Conservation (phyloP, 2,797 vertebrate species). For the Oceanodroma leucorhoa region DNA sequence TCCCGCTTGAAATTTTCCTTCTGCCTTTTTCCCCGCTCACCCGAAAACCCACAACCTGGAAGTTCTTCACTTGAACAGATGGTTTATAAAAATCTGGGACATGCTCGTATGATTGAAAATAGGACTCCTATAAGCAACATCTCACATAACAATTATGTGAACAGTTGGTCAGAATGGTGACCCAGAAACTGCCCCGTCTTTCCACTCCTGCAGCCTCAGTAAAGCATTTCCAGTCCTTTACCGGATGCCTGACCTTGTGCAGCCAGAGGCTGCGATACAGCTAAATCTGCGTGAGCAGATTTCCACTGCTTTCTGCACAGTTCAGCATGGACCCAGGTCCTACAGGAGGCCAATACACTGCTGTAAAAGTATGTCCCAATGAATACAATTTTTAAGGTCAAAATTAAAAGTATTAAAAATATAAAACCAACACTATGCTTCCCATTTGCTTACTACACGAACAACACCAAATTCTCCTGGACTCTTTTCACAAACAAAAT, state of each 20-base stretch:
- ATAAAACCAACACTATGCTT: not conserved
- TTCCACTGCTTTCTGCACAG: not conserved
- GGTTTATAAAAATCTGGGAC: constrained; percentile 57
- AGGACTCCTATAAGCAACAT: constrained; percentile 48
- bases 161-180: constrained; percentile 47
- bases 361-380: accelerated
- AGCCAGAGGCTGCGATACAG: not conserved
- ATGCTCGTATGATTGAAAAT: not conserved
- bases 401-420: not conserved
- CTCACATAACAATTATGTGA: constrained; percentile 34
- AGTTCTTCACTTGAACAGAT: constrained; percentile 57
- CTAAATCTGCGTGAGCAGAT: not conserved
- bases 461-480: not conserved
- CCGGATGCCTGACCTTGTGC: not conserved
- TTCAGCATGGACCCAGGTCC: not conserved
- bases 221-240: not conserved
- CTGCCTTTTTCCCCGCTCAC: not conserved
- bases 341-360: accelerated
- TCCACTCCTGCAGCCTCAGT: not conserved
- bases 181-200: constrained; percentile 48
- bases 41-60: constrained; percentile 32
- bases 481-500: not conserved
- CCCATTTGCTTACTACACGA: not conserved
- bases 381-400: not conserved
- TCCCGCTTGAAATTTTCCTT: not conserved